Evolutionary conservation across 2,797 vertebrate genomes (phyloP).

Genomic region (Austrolebias charrua): DNA sequence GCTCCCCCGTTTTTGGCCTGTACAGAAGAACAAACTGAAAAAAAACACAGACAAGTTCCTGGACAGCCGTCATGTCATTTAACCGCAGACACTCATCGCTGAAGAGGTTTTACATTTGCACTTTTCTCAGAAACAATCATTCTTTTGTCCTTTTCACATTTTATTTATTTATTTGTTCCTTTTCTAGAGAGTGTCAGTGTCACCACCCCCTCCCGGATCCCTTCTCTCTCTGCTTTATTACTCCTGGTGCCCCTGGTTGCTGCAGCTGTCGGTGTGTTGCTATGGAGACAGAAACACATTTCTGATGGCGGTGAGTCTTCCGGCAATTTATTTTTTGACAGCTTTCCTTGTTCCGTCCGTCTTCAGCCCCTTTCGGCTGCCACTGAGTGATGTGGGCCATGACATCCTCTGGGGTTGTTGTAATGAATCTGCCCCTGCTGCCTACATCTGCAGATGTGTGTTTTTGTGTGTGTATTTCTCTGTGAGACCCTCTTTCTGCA

Average conservation of each 20-base stretch:
- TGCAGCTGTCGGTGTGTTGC: constrained; percentile 76
- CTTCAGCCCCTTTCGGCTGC: constrained; percentile 62
- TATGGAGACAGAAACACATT: constrained; percentile 82
- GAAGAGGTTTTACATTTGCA: constrained; percentile 41
- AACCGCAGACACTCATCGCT: constrained; percentile 1
- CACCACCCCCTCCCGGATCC: constrained; percentile 49
- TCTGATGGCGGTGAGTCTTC: constrained; percentile 77
- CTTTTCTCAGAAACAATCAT: constrained; percentile 38
- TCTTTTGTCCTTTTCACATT: constrained; percentile 29
- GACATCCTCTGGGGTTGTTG: constrained; percentile 68
- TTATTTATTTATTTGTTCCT: constrained; percentile 37
- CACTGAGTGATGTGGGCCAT: constrained; percentile 63
- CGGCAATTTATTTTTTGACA: constrained; percentile 62
- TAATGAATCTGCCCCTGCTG: constrained; percentile 62
- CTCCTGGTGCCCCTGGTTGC: constrained; percentile 79
- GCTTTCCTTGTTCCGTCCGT: constrained; percentile 60
- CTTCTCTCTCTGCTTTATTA: constrained; percentile 75
- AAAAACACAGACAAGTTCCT: constrained; percentile 28
- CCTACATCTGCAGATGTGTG: constrained; percentile 9
- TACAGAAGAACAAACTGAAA: constrained; percentile 32
- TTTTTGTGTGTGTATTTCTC: constrained; percentile 29
- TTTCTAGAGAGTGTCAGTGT: constrained; percentile 46
- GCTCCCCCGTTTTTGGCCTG: constrained; percentile 5
- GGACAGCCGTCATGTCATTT: constrained; percentile 15
- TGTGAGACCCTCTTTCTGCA: constrained; percentile 27